phyloP scores from a whole-genome alignment of 1,140 invertebrate species.

The Dinothrombium tinctorium region DNA sequence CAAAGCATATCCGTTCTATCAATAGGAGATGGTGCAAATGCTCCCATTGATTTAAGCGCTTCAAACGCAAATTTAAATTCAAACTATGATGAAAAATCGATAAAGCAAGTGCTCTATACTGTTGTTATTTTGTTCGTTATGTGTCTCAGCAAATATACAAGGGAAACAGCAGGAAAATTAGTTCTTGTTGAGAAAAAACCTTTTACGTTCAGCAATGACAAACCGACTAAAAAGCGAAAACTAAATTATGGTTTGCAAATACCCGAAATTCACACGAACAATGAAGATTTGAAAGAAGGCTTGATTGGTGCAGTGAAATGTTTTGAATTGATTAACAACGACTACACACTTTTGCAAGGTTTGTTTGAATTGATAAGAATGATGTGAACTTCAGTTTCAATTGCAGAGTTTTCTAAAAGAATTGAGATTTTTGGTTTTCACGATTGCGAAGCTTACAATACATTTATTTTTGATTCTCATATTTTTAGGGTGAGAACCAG shows the following conservation, averaged over 20 bases:
- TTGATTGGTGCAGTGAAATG: neutral
- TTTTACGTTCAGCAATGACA: neutral
- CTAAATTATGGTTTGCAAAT: neutral
- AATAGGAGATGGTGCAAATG: neutral
- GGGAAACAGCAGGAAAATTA: neutral
- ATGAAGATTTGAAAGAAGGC: neutral
- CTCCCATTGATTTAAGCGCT: neutral
- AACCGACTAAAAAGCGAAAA: slow-evolving; percentile 2
- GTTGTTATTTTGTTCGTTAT: neutral
- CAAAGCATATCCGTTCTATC: neutral
- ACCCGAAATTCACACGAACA: neutral
- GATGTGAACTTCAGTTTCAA: neutral
- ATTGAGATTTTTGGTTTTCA: neutral
- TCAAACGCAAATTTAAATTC: neutral
- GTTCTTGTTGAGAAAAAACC: neutral
- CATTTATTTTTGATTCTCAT: neutral
- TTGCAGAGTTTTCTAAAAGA: neutral
- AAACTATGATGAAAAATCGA: too few relatives aligned
- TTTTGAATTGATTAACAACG: neutral
- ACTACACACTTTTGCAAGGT: neutral
- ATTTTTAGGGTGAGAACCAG: neutral
- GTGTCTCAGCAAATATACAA: neutral
- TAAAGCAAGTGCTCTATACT: neutral
- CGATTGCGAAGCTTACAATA: neutral
- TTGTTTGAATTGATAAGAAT: too few relatives aligned